Evolutionary conservation across 1,140 invertebrate genomes (phyloP), one percentile per base, ranked within the genome.

Genomic region (Macrotrachela quadricornifera): DNA sequence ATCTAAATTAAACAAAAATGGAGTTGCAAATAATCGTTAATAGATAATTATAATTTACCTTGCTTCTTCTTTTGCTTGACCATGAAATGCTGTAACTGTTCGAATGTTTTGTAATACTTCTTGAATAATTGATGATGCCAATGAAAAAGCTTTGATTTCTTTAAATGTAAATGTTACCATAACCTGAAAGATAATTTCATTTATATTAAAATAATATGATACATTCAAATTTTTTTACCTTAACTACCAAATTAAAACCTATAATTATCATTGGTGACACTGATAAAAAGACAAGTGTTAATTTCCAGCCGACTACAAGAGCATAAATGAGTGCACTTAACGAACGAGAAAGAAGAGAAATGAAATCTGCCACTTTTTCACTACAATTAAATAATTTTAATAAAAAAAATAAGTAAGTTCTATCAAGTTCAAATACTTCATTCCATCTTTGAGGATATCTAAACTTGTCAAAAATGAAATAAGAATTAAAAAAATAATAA

Each of bases 91-190:
- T 1, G 63, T 60, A 10, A 71, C 70, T 44, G 69, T 71, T 42
- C 66, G 56, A 11, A 71, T 67, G 21, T 62, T 53, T 38, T 62
- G 57, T 10, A 71, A 53, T 10, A 67, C 64, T 58, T 71, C 70
- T 56, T 70, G 65, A 13, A 69, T 66, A 37, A 71, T 58, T 12
- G 62, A 58, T 1, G 68, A 67, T 39, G 69, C 69, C 51, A 62
- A 62, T 1, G 65, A 65, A 57, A 69, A 71, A 0, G 67, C 65
- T 37, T 59, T 55, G 41, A 65, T 53, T 51, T 70, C 68, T 45
- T 60, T 59, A 41, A 40, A 49, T 37, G 58, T 54, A 17, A 44
- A 44, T 11, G 18, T 49, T 54, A 55, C 50, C 6, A 52, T 30
- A 8, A 30, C 8, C 21, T 30, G n/a, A n/a, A n/a, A n/a, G n/a